phyloP scores from a whole-genome alignment of 1,140 invertebrate species.

The Pentalonia nigronervosa region DNA sequence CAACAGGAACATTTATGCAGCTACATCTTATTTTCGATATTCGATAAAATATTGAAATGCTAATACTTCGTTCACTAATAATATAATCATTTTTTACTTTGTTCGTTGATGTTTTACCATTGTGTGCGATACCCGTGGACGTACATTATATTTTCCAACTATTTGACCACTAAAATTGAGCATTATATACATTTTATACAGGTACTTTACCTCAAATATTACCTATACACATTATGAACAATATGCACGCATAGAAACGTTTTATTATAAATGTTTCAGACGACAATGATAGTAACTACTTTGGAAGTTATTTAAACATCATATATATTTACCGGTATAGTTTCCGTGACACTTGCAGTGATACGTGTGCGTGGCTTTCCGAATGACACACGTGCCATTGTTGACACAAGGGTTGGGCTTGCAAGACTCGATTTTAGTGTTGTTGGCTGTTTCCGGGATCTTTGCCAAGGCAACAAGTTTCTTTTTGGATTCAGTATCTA shows the following conservation, averaged over 20 bases:
- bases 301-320: background rate
- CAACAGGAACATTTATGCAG: background rate
- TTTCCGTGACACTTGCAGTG: constrained; percentile 72
- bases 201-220: no score
- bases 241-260: no score
- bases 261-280: no score
- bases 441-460: background rate
- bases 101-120: background rate
- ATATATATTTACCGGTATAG: constrained; percentile 65
- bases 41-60: background rate
- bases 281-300: background rate
- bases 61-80: background rate
- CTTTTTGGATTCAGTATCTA: constrained; percentile 20
- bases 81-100: background rate
- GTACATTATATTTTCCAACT: background rate
- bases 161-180: no score
- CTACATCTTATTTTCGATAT: background rate
- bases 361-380: constrained; percentile 65
- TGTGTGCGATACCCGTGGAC: background rate
- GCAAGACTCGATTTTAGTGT: constrained; percentile 69
- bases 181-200: no score
- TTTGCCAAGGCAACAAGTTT: constrained; percentile 34
- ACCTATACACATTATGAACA: no score
- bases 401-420: constrained; percentile 75
- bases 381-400: constrained; percentile 70